Evolutionary conservation across 1,140 invertebrate genomes (phyloP).

Genomic region (Druon quercuslanigerum): DNA sequence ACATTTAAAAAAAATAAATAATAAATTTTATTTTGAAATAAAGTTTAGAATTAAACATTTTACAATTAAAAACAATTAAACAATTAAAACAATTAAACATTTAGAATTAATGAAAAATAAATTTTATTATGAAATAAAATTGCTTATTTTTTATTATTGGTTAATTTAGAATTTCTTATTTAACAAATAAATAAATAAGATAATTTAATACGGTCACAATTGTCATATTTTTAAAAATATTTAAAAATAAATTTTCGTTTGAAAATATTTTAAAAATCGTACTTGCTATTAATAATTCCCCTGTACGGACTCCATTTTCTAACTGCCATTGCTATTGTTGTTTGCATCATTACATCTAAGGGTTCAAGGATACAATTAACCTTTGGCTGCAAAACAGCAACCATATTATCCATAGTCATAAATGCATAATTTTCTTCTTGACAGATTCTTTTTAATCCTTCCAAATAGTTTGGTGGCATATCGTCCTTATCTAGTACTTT

Average conservation of each 20-base stretch:
- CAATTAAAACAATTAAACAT: too few species aligned
- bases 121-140: too few species aligned
- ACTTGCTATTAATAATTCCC: slow-evolving; percentile 70
- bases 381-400: slow-evolving; percentile 58
- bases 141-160: too few species aligned
- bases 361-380: slow-evolving; percentile 66
- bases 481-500: slow-evolving; percentile 53
- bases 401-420: slow-evolving; percentile 67
- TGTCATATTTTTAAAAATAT: too few species aligned
- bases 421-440: slow-evolving; percentile 67
- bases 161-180: too few species aligned
- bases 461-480: slow-evolving; percentile 65
- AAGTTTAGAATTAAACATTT: too few species aligned
- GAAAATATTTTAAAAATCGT: slow-evolving; percentile 33
- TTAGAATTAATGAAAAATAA: too few species aligned
- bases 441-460: slow-evolving; percentile 66
- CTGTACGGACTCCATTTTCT: slow-evolving; percentile 61
- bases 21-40: too few species aligned
- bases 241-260: neutral
- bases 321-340: slow-evolving; percentile 68
- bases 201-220: too few species aligned
- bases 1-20: too few species aligned
- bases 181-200: too few species aligned
- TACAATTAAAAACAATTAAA: too few species aligned
- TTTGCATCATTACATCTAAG: slow-evolving; percentile 67